Conservation (phyloP, 2,113 vertebrate species). For the Numida meleagris region DNA sequence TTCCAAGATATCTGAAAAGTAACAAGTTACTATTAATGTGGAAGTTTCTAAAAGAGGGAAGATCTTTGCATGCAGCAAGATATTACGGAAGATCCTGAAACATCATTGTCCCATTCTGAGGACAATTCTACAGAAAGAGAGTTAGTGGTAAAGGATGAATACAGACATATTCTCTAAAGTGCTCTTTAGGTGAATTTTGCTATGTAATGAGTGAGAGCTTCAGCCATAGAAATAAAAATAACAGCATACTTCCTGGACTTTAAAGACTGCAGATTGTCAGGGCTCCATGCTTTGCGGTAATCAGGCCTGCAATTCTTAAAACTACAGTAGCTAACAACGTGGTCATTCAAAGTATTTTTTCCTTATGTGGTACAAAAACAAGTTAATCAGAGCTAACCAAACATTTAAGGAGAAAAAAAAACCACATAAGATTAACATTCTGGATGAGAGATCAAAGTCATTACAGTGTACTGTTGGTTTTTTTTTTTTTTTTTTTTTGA, state of each 20-base stretch:
- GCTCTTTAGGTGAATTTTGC: background rate
- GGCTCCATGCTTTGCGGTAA: background rate
- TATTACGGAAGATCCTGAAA: background rate
- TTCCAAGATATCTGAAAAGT: background rate
- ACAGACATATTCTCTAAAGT: background rate
- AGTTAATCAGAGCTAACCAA: background rate
- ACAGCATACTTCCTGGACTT: background rate
- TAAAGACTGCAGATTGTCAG: background rate
- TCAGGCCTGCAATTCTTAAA: background rate
- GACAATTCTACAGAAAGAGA: background rate
- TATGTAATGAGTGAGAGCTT: background rate
- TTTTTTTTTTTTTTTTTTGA: background rate
- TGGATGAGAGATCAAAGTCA: background rate
- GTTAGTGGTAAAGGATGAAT: background rate
- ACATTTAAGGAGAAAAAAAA: background rate
- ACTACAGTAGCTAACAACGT: background rate
- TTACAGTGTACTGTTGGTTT: background rate
- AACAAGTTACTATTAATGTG: background rate
- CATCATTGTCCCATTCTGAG: background rate
- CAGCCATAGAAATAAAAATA: background rate
- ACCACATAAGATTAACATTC: background rate
- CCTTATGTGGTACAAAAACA: background rate
- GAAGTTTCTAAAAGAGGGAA: background rate
- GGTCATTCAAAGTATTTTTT: background rate
- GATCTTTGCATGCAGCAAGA: background rate